Evolutionary conservation across 2,888 invertebrate species (phyloP), one percentile per base, ranked within the genome.

Genomic region (Drosophila longiperda): DNA sequence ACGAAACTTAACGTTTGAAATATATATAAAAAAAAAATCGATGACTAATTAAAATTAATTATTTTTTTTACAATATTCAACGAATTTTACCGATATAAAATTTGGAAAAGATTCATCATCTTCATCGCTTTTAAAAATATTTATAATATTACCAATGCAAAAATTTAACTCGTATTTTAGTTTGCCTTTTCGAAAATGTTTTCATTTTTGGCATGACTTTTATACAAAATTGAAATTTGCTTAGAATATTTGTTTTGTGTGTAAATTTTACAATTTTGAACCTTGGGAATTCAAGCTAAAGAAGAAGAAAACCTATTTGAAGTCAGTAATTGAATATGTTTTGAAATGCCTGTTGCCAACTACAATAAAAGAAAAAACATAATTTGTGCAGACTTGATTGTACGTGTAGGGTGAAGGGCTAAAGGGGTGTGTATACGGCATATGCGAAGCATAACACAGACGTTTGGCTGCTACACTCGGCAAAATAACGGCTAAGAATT

Each of bases 391-490:
- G 45, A 8, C 23, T 20, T 45, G 45, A 45, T 23, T 45, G 45
- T 23, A 8, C 23, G 20, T 7, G 7, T 23, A 53, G 64, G 33
- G 64, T 54, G 62, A 42, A 32, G 23, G 12, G 52, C 29, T 32
- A 36, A 4, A 42, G 2, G 53, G 42, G 34, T 49, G 40, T 26
- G 60, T 48, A 50, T 17, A 15, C 7, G 33, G 55, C 55, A 40
- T 60, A 49, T 53, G 45, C 45, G 36, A 45, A 36, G 71, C 55
- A 48, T 60, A 61, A 49, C n/a, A 12, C 17, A 32, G 48, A 3
- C 23, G 23, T 4, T 15, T 45, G 23, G 3, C 20, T 45, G 45
- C 8, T 45, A 23, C 45, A 45, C 45, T 45, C 1, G 1, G 8
- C 0, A 15, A 45, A 45, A 20, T 12, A 23, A 45, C 7, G 7